phyloP scores from a whole-genome alignment of 2,113 vertebrate species.

The Menura novaehollandiae region DNA sequence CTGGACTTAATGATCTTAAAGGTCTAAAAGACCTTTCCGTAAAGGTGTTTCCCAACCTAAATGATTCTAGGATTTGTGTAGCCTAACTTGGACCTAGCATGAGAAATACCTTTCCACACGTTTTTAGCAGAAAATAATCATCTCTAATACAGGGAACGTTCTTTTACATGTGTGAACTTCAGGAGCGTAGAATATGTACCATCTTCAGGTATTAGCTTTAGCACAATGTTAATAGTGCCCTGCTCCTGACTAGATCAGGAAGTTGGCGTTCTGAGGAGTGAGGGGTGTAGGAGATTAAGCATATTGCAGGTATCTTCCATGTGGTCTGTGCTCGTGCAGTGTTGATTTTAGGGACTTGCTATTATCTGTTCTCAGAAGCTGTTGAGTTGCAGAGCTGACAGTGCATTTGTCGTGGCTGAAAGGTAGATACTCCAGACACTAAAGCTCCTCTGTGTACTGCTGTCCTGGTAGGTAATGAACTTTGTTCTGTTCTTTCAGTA shows the following conservation, averaged over 20 bases:
- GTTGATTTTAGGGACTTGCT: background rate
- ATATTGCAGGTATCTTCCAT: background rate
- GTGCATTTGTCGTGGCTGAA: background rate
- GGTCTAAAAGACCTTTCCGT: background rate
- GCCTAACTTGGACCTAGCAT: background rate
- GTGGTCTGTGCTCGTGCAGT: fast-evolving
- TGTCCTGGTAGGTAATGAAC: background rate
- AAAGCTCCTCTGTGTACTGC: background rate
- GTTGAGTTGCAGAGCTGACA: background rate
- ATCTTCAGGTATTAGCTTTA: background rate
- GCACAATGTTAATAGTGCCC: background rate
- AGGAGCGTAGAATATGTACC: background rate
- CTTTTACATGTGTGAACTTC: background rate
- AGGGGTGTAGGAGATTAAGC: background rate
- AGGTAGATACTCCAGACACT: background rate
- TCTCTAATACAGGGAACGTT: background rate
- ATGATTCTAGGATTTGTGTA: background rate
- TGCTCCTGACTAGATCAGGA: background rate
- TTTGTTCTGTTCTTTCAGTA: background rate
- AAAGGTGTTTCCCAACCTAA: background rate
- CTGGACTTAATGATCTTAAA: background rate
- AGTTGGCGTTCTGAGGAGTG: background rate
- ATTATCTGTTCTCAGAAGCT: fast-evolving
- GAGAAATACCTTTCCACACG: background rate
- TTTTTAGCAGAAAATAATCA: background rate